phyloP scores from a whole-genome alignment of 2,888 invertebrate genomes.

The Mycalesis mineus region DNA sequence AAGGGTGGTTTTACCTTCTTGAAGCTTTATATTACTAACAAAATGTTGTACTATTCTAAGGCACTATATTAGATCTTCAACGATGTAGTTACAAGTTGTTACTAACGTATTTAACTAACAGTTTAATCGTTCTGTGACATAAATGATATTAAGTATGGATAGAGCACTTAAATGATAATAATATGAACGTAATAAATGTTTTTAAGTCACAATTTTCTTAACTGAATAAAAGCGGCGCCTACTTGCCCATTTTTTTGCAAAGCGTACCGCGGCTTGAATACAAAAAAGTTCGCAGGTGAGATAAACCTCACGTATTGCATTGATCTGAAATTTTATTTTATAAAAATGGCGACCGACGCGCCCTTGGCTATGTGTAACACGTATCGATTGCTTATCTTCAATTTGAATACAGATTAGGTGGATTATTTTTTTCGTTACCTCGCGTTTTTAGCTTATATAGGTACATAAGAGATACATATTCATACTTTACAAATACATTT shows the following conservation, averaged over 20 bases:
- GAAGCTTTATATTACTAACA: too few relatives aligned
- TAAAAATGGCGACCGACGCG: background rate
- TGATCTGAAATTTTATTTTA: background rate
- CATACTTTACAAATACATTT: too few relatives aligned
- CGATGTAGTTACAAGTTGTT: too few relatives aligned
- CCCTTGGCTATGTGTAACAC: background rate
- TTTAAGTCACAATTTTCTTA: background rate
- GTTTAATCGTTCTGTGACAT: too few relatives aligned
- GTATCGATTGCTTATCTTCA: background rate
- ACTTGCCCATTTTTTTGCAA: background rate
- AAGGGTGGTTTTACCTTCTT: too few relatives aligned
- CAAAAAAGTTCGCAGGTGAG: background rate
- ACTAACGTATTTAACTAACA: too few relatives aligned
- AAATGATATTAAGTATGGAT: too few relatives aligned
- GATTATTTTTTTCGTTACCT: background rate
- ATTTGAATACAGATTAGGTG: background rate
- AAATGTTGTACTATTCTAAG: too few relatives aligned
- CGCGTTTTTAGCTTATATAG: too few relatives aligned
- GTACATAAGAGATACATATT: too few relatives aligned
- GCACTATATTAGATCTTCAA: too few relatives aligned
- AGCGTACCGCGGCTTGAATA: background rate
- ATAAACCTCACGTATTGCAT: background rate
- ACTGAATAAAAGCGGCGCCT: background rate
- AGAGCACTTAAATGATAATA: too few relatives aligned
- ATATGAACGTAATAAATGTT: background rate